Base-by-base conservation (phyloP, 2,113 vertebrate species). In the Anolis carolinensis region DNA sequence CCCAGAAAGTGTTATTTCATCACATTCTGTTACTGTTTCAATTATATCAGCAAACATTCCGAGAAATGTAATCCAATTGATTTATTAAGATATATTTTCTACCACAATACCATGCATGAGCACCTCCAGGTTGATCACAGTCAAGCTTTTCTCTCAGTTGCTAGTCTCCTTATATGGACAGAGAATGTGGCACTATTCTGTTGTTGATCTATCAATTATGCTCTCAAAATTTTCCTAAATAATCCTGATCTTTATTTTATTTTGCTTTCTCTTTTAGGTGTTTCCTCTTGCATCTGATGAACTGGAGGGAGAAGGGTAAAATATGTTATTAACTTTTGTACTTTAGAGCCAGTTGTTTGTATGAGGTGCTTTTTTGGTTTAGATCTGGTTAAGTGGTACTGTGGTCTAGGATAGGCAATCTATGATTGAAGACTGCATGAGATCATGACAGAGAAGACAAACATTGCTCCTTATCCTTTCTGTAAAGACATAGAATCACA, bases 241-340 rank as follows among this genome's bases (percentile, higher is more conserved):
- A 71, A n/a, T 1, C 63, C 18, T 93, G 1, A 34, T 68, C 84
- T 91, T 90, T 36, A 81, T 16, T 30, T 80, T 80, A 11, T 63
- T 1, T 50, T 70, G 39, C 7, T 2, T 84, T 90, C 14, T 65
- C 50, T 89, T 91, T 97, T 96, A 96, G 97, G 96, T 96, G 72
- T 95, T 97, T 82, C 92, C 98, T 73, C 97, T 98, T 91, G 36
- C 97, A 36, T 73, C 97, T 67, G 98, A 99, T 83, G 98, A 99
- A 16, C 89, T 97, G 91, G 99, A 99, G 88, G 96, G 96, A 44
- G 99, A 99, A 92, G 97, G 97, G 99, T 99, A 96, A 96, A 97
- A 89, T n/a, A 4, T 0, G 0, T 32, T 88, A 6, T n/a, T 79
- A 90, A 14, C 63, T 75, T 52, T 63, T 52, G 11, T 63, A 48